A percentile compares a stretch with the other conserved stretches of the same genome.
These are phyloP conservation scores for Athetis lepigone DNA, from an alignment of 2,888 invertebrate genomes.

Conservation along the genomic window DNA sequence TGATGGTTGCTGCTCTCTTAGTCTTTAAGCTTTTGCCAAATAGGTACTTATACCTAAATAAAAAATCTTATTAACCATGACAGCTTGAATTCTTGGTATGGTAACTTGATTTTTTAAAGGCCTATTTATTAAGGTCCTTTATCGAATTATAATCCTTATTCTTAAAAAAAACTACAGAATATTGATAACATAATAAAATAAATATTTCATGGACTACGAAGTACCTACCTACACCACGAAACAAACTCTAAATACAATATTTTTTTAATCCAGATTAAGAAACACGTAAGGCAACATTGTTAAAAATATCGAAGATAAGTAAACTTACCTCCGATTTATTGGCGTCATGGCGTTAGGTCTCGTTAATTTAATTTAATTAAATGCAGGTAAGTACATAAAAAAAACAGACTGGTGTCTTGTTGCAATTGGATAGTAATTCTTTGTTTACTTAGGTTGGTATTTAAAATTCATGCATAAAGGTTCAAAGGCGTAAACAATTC, in stretches of 20 bases:
- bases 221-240: conserved; percentile 26
- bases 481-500: too few relatives aligned
- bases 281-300: conserved; percentile 26
- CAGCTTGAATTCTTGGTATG: conserved; percentile 52
- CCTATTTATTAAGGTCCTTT: conserved; percentile 50
- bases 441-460: too few relatives aligned
- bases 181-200: conserved; percentile 37
- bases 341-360: background rate
- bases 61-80: conserved; percentile 41
- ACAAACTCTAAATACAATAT: conserved; percentile 26
- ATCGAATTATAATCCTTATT: conserved; percentile 48
- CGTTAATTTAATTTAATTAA: background rate
- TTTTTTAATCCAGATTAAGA: conserved; percentile 34
- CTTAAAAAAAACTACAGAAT: conserved; percentile 46
- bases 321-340: too few relatives aligned
- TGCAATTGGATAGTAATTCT: too few relatives aligned
- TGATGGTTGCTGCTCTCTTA: conserved; percentile 28
- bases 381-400: background rate
- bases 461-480: too few relatives aligned
- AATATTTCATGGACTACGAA: conserved; percentile 42
- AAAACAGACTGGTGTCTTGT: background rate
- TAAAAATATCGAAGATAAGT: background rate
- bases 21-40: conserved; percentile 38
- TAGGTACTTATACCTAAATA: conserved; percentile 5
- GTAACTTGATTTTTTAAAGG: conserved; percentile 61